Percentiles rank a stretch among this genome's conserved stretches.
phyloP scores from a whole-genome alignment of 2,113 vertebrate species.

The Gracilinanus agilis region DNA sequence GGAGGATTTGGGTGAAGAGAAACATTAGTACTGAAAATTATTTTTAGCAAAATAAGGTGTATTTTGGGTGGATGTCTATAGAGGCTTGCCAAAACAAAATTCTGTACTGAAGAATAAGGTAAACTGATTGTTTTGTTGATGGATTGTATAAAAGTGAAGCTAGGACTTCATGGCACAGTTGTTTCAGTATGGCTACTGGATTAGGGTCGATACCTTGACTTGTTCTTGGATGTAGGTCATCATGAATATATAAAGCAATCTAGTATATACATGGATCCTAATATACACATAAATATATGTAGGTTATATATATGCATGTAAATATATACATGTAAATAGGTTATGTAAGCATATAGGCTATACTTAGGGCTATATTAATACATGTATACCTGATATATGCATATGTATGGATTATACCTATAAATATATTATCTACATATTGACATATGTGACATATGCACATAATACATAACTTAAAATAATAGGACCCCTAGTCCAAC shows the following conservation, averaged over 20 bases:
- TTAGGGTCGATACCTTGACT: not conserved
- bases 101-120: not conserved
- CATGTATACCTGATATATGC: too few species aligned
- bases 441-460: too few species aligned
- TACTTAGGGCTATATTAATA: too few species aligned
- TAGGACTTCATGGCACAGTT: not conserved
- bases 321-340: not conserved
- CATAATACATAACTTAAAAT: too few species aligned
- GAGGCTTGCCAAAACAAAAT: not conserved
- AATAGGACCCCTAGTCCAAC: not conserved
- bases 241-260: not conserved
- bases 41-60: not conserved
- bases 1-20: not conserved
- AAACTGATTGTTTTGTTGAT: not conserved
- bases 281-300: not conserved
- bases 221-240: not conserved
- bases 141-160: not conserved
- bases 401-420: too few species aligned
- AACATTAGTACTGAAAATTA: not conserved
- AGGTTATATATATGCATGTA: not conserved
- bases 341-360: too few species aligned
- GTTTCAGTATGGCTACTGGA: not conserved
- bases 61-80: not conserved
- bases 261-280: not conserved
- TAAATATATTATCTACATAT: too few species aligned